phyloP scores from a whole-genome alignment of 1,140 invertebrate genomes.

The Drosophila navojoa region DNA sequence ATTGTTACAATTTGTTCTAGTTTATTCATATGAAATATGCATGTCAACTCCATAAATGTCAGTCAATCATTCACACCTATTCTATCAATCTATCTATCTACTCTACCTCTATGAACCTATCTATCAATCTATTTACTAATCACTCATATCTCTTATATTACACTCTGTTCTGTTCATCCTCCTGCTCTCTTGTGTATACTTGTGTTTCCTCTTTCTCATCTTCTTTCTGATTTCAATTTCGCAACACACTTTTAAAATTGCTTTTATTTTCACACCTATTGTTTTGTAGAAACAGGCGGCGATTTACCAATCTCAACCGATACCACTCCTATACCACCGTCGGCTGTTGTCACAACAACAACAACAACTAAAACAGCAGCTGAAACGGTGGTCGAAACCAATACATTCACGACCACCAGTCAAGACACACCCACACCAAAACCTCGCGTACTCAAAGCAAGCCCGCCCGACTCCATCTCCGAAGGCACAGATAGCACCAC shows the following conservation, averaged over 20 bases:
- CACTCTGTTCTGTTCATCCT: conserved; percentile 21
- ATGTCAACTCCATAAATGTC: conserved; percentile 37
- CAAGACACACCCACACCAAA: conserved; percentile 79
- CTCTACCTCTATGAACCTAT: conserved; percentile 41
- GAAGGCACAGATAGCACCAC: conserved; percentile 64
- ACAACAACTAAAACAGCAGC: conserved; percentile 45
- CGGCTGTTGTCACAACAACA: conserved; percentile 43
- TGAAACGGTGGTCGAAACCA: conserved; percentile 56
- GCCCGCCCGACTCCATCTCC: conserved; percentile 60
- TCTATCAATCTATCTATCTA: conserved; percentile 29
- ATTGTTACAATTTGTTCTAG: conserved; percentile 35
- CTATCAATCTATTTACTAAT: conserved; percentile 24
- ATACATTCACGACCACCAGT: conserved; percentile 52
- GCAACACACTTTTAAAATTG: conserved; percentile 82
- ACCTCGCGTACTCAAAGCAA: conserved; percentile 74
- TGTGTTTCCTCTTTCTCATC: conserved; percentile 64
- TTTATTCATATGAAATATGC: conserved; percentile 48
- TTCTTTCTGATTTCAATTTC: conserved; percentile 68
- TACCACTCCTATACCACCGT: conserved; percentile 79
- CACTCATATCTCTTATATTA: conserved; percentile 19
- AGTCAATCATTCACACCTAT: conserved; percentile 30
- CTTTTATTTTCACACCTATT: conserved; percentile 82
- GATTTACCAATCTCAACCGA: conserved; percentile 77
- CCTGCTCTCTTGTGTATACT: conserved; percentile 37
- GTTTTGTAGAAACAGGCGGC: conserved; percentile 83